phyloP scores from a whole-genome alignment of 2,888 invertebrate species.

The Belgica antarctica region DNA sequence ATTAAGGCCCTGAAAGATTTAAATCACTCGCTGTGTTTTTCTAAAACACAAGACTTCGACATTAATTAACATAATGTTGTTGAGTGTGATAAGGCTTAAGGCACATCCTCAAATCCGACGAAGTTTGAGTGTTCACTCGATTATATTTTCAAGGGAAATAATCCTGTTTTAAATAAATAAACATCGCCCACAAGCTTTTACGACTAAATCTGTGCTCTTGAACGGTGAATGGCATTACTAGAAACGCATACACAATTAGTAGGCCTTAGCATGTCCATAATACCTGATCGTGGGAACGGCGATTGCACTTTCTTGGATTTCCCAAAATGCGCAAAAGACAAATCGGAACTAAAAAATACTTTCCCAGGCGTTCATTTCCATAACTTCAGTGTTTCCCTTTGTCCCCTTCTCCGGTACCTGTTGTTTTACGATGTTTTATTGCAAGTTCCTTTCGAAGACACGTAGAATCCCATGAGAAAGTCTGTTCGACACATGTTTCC shows the following conservation, averaged over 20 bases:
- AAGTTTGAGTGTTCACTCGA: not conserved
- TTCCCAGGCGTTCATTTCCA: constrained; percentile 43
- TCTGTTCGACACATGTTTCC: constrained; percentile 33
- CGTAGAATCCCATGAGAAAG: constrained; percentile 17
- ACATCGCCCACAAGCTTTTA: not conserved
- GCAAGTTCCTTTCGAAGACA: constrained; percentile 21
- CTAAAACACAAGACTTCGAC: constrained; percentile 36
- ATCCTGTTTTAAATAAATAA: constrained; percentile 44
- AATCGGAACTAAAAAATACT: constrained; percentile 37
- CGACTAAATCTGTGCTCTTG: not conserved
- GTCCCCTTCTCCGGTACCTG: constrained; percentile 33
- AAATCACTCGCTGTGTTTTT: not conserved
- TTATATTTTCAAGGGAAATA: constrained; percentile 29
- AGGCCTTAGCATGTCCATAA: not conserved
- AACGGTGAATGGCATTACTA: not conserved
- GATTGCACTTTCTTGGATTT: constrained; percentile 15
- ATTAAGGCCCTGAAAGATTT: constrained; percentile 19
- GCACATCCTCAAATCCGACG: constrained; percentile 20
- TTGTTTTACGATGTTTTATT: constrained; percentile 42
- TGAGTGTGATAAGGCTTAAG: constrained; percentile 39
- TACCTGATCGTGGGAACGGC: constrained; percentile 37
- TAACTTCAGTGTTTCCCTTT: constrained; percentile 34
- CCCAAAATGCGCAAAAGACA: not conserved
- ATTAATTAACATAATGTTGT: constrained; percentile 42
- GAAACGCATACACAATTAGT: constrained; percentile 4